These are phyloP conservation scores for Achroia grisella DNA, from an alignment of 1,140 invertebrate genomes.

Conservation along the genomic window DNA sequence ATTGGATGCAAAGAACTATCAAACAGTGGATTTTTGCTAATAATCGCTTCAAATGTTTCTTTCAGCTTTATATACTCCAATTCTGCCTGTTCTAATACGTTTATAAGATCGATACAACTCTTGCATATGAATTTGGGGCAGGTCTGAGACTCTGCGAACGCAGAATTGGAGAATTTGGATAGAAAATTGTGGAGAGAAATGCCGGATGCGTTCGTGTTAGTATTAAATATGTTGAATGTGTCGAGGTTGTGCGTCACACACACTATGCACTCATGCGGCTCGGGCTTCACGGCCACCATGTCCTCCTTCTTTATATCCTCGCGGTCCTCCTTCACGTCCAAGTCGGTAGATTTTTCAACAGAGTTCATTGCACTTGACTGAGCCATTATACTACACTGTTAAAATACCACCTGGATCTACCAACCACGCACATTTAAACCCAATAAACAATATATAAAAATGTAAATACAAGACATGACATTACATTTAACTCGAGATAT, in stretches of 20 bases:
- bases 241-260: conserved; percentile 36
- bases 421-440: too few relatives aligned
- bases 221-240: conserved; percentile 30
- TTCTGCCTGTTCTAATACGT: conserved; percentile 53
- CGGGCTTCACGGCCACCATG: conserved; percentile 42
- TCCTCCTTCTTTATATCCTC: conserved; percentile 41
- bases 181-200: conserved; percentile 41
- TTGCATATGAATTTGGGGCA: conserved; percentile 46
- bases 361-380: conserved; percentile 36
- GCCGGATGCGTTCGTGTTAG: conserved; percentile 34
- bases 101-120: conserved; percentile 49
- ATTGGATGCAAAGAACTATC: conserved; percentile 15
- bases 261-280: conserved; percentile 47
- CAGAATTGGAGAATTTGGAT: conserved; percentile 33
- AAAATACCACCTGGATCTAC: too few relatives aligned
- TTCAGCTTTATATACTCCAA: conserved; percentile 52
- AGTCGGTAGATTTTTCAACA: conserved; percentile 8
- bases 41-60: conserved; percentile 50
- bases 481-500: too few relatives aligned
- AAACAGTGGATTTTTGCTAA: conserved; percentile 59
- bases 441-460: too few relatives aligned
- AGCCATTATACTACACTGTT: conserved; percentile 19
- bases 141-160: conserved; percentile 19
- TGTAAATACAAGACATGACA: too few relatives aligned
- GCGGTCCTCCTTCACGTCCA: conserved; percentile 18